Evolutionary conservation across 2,797 vertebrate species (phyloP), one percentile per base, ranked within the genome.

Genomic region (Adelosebastes latens): DNA sequence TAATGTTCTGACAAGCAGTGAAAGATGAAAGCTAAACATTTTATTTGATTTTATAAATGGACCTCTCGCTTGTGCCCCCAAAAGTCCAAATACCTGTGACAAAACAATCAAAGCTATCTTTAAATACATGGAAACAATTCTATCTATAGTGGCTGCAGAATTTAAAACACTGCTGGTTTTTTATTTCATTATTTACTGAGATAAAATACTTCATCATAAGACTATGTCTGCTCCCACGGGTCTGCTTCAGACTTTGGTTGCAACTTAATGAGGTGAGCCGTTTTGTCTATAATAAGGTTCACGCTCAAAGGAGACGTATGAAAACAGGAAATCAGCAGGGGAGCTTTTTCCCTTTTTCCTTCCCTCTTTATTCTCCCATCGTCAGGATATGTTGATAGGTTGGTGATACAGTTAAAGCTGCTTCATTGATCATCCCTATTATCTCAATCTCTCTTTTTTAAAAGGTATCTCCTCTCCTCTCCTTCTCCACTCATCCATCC

Each of bases 291-390:
- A 59, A 74, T 60, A 64, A 63, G 68, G 6, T 42, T 84, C 10
- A 22, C 31, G 7, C 36, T 83, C 59, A 77, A 67, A 82, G 46
- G 32, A 83, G 65, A 60, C 20, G 24, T 6, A 55, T 75, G 20
- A 52, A 73, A 78, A 78, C 6, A 63, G 58, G 29, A 49, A 42
- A 77, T 22, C n/a, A 27, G 16, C 42, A 12, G 53, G 22, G 8
- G 16, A 52, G 7, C 18, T 32, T 39, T 66, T 32, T 13, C 3
- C 6, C 3, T 56, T 56, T 58, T 49, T 5, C 2, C 56, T 34
- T 29, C 18, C n/a, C 61, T 25, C 22, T 75, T 62, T 31, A 16
- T 49, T 77, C 64, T 67, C 34, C 18, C 13, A 39, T 61, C 2
- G 0, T 79, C 31, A 10, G 5, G 46, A 72, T 36, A 58, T 70